Conservation (phyloP, 2,888 invertebrate species). For the Cryptocephalus primarius region DNA sequence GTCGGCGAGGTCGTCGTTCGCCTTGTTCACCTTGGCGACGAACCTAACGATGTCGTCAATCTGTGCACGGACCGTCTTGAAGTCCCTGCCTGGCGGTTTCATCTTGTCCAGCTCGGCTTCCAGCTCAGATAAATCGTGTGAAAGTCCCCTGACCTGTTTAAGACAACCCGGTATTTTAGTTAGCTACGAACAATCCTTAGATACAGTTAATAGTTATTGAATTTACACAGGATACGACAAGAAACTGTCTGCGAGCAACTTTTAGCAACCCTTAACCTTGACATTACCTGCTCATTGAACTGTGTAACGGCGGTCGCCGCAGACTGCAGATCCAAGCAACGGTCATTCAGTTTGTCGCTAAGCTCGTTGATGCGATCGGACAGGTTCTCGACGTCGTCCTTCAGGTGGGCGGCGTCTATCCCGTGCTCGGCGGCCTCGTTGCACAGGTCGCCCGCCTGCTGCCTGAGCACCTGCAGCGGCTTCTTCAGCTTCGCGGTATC, state of each 20-base stretch:
- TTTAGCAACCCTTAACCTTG: no score
- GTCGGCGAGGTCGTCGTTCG: conserved; percentile 54
- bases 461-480: conserved; percentile 46
- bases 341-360: conserved; percentile 64
- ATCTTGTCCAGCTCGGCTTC: conserved; percentile 77
- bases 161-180: no score
- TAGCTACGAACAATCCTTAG: no score
- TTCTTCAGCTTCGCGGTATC: conserved; percentile 69
- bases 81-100: conserved; percentile 79
- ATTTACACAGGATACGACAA: no score
- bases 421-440: conserved; percentile 66
- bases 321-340: conserved; percentile 69
- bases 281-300: conserved; percentile 69
- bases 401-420: conserved; percentile 63
- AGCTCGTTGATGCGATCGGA: conserved; percentile 68
- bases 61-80: conserved; percentile 73
- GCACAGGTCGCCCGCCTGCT: conserved; percentile 66
- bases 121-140: conserved; percentile 63
- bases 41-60: conserved; percentile 65
- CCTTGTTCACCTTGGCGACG: conserved; percentile 54
- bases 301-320: conserved; percentile 79
- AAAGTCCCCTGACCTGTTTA: conserved; percentile 54
- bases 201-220: no score
- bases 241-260: no score
- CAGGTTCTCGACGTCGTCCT: conserved; percentile 67